Conservation (phyloP, 2,113 vertebrate species). For the Lucifuga dentata region DNA sequence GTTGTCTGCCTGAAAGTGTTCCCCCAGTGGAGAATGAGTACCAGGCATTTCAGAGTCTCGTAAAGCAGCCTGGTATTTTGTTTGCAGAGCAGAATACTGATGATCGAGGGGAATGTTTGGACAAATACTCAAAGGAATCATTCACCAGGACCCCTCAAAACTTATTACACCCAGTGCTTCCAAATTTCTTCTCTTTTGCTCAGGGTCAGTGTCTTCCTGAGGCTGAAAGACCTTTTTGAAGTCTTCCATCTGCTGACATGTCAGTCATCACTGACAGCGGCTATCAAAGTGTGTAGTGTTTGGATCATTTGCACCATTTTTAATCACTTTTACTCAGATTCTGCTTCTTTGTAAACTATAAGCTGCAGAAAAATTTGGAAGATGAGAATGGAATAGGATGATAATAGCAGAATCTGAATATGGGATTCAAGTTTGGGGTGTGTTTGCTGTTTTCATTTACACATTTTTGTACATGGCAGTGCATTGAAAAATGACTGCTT, state of each 20-base stretch:
- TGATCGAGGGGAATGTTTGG: background rate
- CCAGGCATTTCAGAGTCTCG: slow-evolving; percentile 53
- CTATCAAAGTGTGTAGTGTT: slow-evolving; percentile 57
- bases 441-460: no score
- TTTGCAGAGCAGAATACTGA: background rate
- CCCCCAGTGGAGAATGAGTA: slow-evolving; percentile 44
- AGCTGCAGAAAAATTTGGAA: no score
- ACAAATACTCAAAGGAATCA: slow-evolving; percentile 3
- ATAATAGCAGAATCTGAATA: no score
- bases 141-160: background rate
- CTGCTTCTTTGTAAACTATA: background rate
- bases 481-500: no score
- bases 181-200: background rate
- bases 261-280: slow-evolving; percentile 22
- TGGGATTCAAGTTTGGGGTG: no score
- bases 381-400: no score
- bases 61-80: slow-evolving; percentile 8
- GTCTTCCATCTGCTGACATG: background rate
- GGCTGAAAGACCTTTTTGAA: slow-evolving; percentile 10
- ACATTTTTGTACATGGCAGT: no score
- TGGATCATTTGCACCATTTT: background rate
- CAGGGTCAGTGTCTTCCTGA: background rate
- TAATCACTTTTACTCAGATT: no score
- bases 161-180: background rate
- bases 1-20: background rate